Percentiles rank a stretch among this genome's conserved stretches.
Evolutionary conservation across 2,888 invertebrate species (phyloP).

Genomic region (Agelastica alni): DNA sequence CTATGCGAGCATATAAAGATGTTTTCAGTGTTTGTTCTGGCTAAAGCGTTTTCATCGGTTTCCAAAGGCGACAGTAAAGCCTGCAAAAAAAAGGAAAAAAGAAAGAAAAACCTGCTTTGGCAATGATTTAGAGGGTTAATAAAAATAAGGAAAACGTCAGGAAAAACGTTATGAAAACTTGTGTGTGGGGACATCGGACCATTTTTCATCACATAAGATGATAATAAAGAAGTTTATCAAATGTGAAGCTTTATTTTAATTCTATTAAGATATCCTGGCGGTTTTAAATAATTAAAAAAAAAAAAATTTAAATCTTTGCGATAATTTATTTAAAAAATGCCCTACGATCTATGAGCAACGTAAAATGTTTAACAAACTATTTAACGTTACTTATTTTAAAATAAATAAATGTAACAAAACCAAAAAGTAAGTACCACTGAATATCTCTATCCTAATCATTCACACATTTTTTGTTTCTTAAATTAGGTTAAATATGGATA

Average conservation of each 20-base stretch:
- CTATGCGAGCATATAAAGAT: slow-evolving; percentile 25
- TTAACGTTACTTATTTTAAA: too few relatives aligned
- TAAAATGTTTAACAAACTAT: too few relatives aligned
- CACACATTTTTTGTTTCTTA: too few relatives aligned
- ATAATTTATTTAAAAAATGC: too few relatives aligned
- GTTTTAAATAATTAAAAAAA: too few relatives aligned
- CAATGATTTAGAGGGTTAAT: slow-evolving; percentile 34
- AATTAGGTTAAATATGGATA: too few relatives aligned
- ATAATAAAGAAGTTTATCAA: slow-evolving; percentile 20
- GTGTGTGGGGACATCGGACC: slow-evolving; percentile 1
- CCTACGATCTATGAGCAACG: too few relatives aligned
- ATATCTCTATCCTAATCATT: too few relatives aligned
- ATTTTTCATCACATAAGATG: slow-evolving; percentile 4
- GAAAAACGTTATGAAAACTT: slow-evolving; percentile 31
- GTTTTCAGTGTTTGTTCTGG: slow-evolving; percentile 26
- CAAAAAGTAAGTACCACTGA: too few relatives aligned
- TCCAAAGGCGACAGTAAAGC: slow-evolving; percentile 23
- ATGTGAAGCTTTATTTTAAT: slow-evolving; percentile 12
- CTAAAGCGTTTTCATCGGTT: slow-evolving; percentile 29
- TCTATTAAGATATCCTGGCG: too few relatives aligned
- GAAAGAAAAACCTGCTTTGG: slow-evolving; percentile 18
- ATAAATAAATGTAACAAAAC: too few relatives aligned
- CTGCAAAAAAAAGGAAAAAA: slow-evolving; percentile 17
- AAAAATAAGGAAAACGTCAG: slow-evolving; percentile 30
- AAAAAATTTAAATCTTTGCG: too few relatives aligned